Evolutionary conservation across 2,113 vertebrate species (phyloP).

Genomic region (Dryoscopus gambensis): DNA sequence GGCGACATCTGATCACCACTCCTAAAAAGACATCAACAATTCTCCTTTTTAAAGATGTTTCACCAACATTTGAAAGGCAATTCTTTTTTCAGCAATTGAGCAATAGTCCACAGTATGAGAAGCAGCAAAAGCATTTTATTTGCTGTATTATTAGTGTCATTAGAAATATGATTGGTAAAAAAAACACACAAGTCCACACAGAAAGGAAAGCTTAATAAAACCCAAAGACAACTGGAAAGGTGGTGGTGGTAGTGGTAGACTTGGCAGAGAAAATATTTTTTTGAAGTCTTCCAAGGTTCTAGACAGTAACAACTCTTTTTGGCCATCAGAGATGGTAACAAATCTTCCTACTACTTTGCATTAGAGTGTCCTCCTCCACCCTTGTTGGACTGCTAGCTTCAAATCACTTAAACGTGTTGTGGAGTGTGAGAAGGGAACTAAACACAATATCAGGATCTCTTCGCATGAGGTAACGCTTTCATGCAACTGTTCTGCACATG

Average conservation of each 20-base stretch:
- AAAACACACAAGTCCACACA: conserved; percentile 11
- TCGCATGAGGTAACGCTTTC: neutral
- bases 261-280: neutral
- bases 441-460: neutral
- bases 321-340: neutral
- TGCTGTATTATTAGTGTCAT: conserved; percentile 49
- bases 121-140: conserved; percentile 60
- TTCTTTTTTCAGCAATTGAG: conserved; percentile 9
- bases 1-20: neutral
- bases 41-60: neutral
- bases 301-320: neutral
- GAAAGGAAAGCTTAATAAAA: conserved; percentile 42
- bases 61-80: neutral
- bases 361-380: neutral
- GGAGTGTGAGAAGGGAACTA: neutral
- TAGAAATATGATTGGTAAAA: conserved; percentile 42
- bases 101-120: conserved; percentile 14
- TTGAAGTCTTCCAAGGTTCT: neutral
- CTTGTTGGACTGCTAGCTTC: neutral
- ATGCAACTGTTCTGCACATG: conserved; percentile 41
- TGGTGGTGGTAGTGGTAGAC: neutral
- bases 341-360: neutral
- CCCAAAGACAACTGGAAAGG: neutral
- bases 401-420: neutral
- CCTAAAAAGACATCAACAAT: neutral